These are phyloP conservation scores for Calidris pugnax DNA, from an alignment of 2,113 vertebrate species.

Conservation along the genomic window DNA sequence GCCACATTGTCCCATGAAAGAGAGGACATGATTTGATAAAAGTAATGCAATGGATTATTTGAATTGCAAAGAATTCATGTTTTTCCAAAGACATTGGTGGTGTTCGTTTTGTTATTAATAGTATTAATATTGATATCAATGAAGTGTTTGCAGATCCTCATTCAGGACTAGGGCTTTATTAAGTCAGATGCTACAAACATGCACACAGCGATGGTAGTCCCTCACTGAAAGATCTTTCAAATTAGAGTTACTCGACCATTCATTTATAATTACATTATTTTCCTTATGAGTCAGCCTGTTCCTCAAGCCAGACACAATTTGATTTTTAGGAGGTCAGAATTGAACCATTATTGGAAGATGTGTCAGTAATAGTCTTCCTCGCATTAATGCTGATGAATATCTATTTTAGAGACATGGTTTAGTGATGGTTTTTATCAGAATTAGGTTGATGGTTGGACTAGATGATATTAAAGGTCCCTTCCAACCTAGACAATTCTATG, in stretches of 20 bases:
- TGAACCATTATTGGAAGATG: neutral
- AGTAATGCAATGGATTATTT: neutral
- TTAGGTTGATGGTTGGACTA: no score
- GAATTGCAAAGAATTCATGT: neutral
- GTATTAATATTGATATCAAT: neutral
- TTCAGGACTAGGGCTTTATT: neutral
- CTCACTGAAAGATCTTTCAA: neutral
- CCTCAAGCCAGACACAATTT: neutral
- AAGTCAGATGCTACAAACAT: neutral
- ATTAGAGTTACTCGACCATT: neutral
- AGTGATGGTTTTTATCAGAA: no score
- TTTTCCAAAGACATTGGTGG: neutral
- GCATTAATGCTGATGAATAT: neutral
- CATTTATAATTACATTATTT: neutral
- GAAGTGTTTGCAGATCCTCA: neutral
- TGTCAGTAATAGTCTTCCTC: neutral
- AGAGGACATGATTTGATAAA: neutral
- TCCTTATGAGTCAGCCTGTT: neutral
- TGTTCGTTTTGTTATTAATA: neutral
- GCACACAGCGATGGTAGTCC: fast-evolving
- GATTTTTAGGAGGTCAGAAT: neutral
- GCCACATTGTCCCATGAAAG: neutral
- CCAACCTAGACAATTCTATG: no score
- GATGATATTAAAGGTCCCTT: no score
- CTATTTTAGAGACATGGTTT: neutral